These are phyloP conservation scores for Heliocidaris erythrogramma DNA, from an alignment of 35 echinoderm and acorn worm species.

Conservation along the genomic window DNA sequence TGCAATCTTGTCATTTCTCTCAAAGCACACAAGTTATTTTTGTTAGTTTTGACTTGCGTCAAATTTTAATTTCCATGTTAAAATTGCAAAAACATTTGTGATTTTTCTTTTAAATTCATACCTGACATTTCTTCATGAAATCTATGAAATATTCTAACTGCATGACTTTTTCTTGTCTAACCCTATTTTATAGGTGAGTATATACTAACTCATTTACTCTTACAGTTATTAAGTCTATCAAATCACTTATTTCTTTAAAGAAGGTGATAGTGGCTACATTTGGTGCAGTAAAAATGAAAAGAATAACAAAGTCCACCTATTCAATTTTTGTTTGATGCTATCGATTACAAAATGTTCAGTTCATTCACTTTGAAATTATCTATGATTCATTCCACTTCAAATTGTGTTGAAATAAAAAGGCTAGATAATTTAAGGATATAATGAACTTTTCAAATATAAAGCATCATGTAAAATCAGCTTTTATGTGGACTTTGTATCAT, in stretches of 20 bases:
- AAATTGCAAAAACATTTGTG: neutral
- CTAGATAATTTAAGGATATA: neutral
- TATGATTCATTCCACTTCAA: neutral
- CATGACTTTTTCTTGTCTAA: neutral
- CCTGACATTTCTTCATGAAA: neutral
- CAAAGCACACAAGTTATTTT: neutral
- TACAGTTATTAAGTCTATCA: neutral
- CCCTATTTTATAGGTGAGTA: neutral
- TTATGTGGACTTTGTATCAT: constrained; percentile 42
- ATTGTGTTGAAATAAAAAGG: neutral
- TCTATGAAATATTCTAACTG: neutral
- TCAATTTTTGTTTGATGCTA: constrained; percentile 10
- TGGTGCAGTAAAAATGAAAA: neutral
- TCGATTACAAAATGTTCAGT: neutral
- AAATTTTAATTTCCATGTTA: neutral
- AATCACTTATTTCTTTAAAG: neutral
- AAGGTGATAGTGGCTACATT: neutral
- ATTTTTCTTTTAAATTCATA: neutral
- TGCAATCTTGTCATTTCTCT: neutral
- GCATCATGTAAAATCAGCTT: neutral
- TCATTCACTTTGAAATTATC: neutral
- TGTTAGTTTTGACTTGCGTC: neutral
- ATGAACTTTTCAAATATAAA: neutral
- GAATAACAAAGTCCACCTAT: neutral
- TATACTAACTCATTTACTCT: neutral